Base-by-base conservation (phyloP, 2,113 vertebrate genomes). In the Festucalex cinctus region DNA sequence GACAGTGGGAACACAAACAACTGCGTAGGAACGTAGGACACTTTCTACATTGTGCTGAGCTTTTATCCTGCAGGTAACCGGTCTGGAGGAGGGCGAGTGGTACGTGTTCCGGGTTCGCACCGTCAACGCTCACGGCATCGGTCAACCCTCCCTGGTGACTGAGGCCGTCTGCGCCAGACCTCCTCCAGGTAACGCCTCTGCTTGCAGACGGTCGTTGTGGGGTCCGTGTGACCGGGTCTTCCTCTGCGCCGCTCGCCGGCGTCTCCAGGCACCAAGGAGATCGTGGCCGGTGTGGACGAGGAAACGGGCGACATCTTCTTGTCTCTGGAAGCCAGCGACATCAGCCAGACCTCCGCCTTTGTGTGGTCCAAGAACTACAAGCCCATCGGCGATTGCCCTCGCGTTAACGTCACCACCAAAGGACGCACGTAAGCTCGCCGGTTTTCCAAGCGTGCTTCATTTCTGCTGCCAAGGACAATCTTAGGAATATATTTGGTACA, bases 281-380 rank as follows among this genome's bases (percentile, higher is more conserved):
- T 99, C 26, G 89, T 81, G 6, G 91, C 92, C 0, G 94, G 95
- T 0, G 96, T 99, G 51, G 96, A 99, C 58, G 94, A 95, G 19
- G 92, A 94, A 46, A 91, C 88, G 3, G 97, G 97, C 49, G 94
- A 97, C 79, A 81, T 99, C 89, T 98, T 93, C 88, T 83, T 99
- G 82, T 92, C 86, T 10, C 95, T 96, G 16, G 94, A 96, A 41
- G 96, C 96, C 82, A 93, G 90, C 57, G 96, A 98, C 79, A 82
- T 93, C 74, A 91, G 92, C 0, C 94, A 95, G 20, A 93, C 89
- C 3, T 98, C 96, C 32, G 85, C 92, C 66, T 99, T 98, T 77
- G 75, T 84, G 0, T 99, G 97, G 97, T 94, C 94, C 17, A 98
- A 95, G 90, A 94, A 94, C 16, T 98, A 98, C 67, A 94, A 96